These are phyloP conservation scores for Bolborhynchus lineola DNA, from an alignment of 2,113 vertebrate genomes.

Conservation along the genomic window DNA sequence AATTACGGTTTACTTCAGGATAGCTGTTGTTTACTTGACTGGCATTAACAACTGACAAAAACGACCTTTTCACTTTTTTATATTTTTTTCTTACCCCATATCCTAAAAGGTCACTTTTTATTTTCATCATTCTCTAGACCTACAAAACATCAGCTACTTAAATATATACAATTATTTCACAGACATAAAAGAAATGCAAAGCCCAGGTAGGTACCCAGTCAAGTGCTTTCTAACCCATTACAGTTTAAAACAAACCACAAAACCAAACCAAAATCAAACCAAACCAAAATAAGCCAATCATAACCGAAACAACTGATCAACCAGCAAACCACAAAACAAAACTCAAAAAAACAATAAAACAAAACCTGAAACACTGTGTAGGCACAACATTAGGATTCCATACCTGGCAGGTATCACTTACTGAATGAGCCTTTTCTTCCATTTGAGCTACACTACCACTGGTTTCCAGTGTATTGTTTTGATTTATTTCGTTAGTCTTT, in stretches of 20 bases:
- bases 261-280: not conserved
- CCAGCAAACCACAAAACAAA: not conserved
- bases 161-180: not conserved
- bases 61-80: accelerated
- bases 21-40: not conserved
- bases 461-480: not conserved
- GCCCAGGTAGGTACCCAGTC: not conserved
- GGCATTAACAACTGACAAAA: not conserved
- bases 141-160: not conserved
- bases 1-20: not conserved
- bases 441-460: not conserved
- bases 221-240: not conserved
- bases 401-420: not conserved
- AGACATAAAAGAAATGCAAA: not conserved
- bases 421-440: not conserved
- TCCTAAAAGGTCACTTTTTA: not conserved
- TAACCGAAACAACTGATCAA: not conserved
- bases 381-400: not conserved
- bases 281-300: not conserved
- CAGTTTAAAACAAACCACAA: not conserved
- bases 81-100: not conserved
- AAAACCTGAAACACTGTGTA: not conserved
- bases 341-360: not conserved
- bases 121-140: not conserved
- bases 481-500: not conserved